A percentile compares a stretch with the other conserved stretches of the same genome.
phyloP scores from a whole-genome alignment of 2,113 vertebrate genomes.

The Mesitornis unicolor region DNA sequence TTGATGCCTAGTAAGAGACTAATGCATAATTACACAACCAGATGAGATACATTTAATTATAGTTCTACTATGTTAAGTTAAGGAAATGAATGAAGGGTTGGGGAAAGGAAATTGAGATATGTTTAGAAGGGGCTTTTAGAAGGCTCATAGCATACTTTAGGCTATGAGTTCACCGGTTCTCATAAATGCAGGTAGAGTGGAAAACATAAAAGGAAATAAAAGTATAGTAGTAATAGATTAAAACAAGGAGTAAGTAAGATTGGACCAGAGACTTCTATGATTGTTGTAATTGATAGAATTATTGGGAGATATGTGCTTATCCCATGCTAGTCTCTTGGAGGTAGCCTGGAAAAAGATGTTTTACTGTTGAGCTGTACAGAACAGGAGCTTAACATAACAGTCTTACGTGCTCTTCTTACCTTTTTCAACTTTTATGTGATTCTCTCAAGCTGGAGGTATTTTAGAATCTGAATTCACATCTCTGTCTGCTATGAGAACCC shows the following conservation, averaged over 20 bases:
- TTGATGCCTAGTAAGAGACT: background rate
- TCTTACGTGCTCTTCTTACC: background rate
- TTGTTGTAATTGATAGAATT: background rate
- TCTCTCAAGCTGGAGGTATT: background rate
- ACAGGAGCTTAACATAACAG: rapidly evolving
- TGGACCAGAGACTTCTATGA: background rate
- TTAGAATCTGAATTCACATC: background rate
- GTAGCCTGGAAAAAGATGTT: background rate
- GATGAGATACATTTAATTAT: background rate
- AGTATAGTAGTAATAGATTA: background rate
- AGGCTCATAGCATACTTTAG: background rate
- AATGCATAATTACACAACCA: background rate
- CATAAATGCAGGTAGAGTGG: background rate
- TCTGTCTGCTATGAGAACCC: background rate
- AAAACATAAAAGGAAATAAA: background rate
- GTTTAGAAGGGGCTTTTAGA: background rate
- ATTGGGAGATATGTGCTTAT: background rate
- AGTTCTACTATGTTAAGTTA: background rate
- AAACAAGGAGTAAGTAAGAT: background rate
- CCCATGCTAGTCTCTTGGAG: background rate
- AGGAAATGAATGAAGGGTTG: background rate
- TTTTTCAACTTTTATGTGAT: background rate
- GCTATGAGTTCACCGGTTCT: background rate
- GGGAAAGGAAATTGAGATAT: background rate
- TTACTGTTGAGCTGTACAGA: background rate